Evolutionary conservation across 2,797 vertebrate genomes (phyloP), one percentile per base, ranked within the genome.

Genomic region (Characodon lateralis): DNA sequence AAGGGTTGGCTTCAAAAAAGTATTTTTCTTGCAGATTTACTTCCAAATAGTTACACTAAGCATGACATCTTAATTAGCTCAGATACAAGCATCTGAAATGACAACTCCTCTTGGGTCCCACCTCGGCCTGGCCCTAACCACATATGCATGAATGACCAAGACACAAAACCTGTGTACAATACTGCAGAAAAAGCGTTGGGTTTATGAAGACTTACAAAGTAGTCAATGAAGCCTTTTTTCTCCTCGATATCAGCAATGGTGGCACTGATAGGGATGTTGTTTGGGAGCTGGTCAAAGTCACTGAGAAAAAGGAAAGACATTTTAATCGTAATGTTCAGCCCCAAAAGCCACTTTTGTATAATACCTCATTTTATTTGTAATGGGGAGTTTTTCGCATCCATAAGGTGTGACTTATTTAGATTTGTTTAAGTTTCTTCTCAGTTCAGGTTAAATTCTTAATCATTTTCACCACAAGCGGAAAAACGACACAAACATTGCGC

Each of bases 221-320:
- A 97, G 84, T 95, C 96, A 39, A 96, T 96, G 92, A 99, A 99
- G 53, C 98, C 97, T 80, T 94, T 97, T 89, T 96, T 98, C 93
- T 98, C 98, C 83, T 98, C 97, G 1, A 95, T 92, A 74, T 99
- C 98, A 2, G 98, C 98, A 18, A 99, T 96, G 84, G 96, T 96
- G 84, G 97, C 98, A 0, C 95, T 97, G 87, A 97, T 41, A 0
- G 97, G 95, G 39, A 99, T 88, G n/a, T 98, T 95, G 31, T 97
- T 93, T 0, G 98, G 97, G 73, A 99, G 96, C 90, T 99, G 98
- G 50, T 99, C 97, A 55, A 97, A 99, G 91, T 99, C 98, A 79
- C 98, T 99, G 91, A 51, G 39, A 0, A 31, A 71, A 51, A 75
- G 9, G 59, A 71, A 72, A 24, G 0, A 80, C 1, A 41, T 41